Evolutionary conservation across 2,113 vertebrate species (phyloP).

Genomic region (Gavialis gangeticus): DNA sequence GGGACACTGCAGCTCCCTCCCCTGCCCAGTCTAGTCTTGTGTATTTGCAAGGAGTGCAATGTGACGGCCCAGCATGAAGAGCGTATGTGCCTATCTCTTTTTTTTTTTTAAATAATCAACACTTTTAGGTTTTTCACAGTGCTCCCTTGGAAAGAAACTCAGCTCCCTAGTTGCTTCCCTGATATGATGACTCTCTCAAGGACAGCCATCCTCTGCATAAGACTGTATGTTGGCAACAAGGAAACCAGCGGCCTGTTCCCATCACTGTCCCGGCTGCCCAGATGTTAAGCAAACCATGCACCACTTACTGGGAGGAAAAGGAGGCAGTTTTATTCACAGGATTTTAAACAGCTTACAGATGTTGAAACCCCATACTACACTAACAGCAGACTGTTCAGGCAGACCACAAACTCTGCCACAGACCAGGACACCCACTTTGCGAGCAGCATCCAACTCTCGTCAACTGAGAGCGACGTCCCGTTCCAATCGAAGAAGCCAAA

Average conservation of each 20-base stretch:
- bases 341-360: slow-evolving; percentile 74
- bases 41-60: not conserved
- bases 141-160: accelerated
- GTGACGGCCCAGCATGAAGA: accelerated
- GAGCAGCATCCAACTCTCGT: slow-evolving; percentile 4
- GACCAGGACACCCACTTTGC: slow-evolving; percentile 44
- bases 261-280: not conserved
- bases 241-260: not conserved
- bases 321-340: not conserved
- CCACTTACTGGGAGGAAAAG: not conserved
- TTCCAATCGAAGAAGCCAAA: not conserved
- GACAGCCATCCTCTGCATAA: not conserved
- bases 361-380: slow-evolving; percentile 27
- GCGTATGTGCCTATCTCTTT: not conserved
- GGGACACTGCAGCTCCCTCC: accelerated
- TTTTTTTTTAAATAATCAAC: not conserved
- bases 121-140: not conserved
- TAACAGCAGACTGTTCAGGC: slow-evolving; percentile 34
- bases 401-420: slow-evolving; percentile 14
- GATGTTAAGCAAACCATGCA: not conserved
- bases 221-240: not conserved
- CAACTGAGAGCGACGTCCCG: not conserved
- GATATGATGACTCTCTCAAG: not conserved
- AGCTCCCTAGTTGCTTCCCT: accelerated
- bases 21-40: not conserved